These are phyloP conservation scores for Python bivittatus DNA, from an alignment of 2,113 vertebrate species.

Conservation along the genomic window DNA sequence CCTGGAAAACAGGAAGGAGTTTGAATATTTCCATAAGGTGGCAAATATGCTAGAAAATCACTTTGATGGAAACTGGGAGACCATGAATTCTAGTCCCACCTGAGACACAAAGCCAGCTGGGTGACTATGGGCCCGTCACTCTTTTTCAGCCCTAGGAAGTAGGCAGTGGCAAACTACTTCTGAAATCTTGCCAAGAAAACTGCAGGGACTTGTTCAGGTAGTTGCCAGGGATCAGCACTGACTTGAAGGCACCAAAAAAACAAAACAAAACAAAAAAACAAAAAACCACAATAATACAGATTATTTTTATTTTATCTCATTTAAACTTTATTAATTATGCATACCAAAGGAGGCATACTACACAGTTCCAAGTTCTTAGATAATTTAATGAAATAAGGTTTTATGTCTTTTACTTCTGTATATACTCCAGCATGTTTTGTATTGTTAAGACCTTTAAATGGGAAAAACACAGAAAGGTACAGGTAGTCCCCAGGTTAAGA, in stretches of 20 bases:
- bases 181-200: not conserved
- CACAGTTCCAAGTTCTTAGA: not conserved
- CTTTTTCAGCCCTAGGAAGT: not conserved
- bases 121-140: not conserved
- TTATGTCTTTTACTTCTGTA: not conserved
- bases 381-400: not conserved
- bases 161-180: not conserved
- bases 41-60: not conserved
- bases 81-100: not conserved
- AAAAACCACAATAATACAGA: not conserved
- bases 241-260: not conserved
- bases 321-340: not conserved
- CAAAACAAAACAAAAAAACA: not conserved
- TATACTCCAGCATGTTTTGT: not conserved
- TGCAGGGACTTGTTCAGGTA: not conserved
- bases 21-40: not conserved
- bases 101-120: not conserved
- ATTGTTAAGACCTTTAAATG: not conserved
- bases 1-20: not conserved
- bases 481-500: no score
- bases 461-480: not conserved
- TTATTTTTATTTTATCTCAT: not conserved
- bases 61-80: not conserved
- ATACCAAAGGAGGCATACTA: not conserved
- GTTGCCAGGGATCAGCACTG: not conserved